Evolutionary conservation across 2,888 invertebrate genomes (phyloP).

Genomic region (Volucella bombylans): DNA sequence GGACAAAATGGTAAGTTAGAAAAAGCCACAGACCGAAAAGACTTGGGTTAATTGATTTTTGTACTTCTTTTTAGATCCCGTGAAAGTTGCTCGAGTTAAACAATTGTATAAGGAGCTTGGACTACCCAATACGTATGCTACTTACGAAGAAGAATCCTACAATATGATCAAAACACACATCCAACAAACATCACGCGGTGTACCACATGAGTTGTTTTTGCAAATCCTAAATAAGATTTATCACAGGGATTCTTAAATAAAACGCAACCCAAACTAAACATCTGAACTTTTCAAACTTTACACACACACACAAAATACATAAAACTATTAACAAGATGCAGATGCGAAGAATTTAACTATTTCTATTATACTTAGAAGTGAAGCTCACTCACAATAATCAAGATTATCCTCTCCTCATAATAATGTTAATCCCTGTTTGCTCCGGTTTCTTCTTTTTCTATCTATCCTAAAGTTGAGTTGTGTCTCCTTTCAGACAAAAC

Average conservation of each 20-base stretch:
- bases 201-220: slow-evolving; percentile 91
- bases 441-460: no score
- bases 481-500: slow-evolving; percentile 21
- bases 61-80: slow-evolving; percentile 83
- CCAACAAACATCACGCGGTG: slow-evolving; percentile 90
- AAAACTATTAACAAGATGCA: slow-evolving; percentile 4
- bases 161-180: slow-evolving; percentile 92
- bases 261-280: slow-evolving; percentile 46
- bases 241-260: slow-evolving; percentile 85
- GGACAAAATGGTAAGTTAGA: slow-evolving; percentile 83
- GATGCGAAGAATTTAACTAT: slow-evolving; percentile 35
- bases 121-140: slow-evolving; percentile 89
- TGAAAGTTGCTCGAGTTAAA: slow-evolving; percentile 87
- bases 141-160: slow-evolving; percentile 92
- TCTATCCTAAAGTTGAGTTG: slow-evolving; percentile 24
- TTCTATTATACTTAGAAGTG: slow-evolving; percentile 29
- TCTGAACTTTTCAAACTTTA: slow-evolving; percentile 26
- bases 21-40: background rate
- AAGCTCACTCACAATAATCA: slow-evolving; percentile 12
- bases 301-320: background rate
- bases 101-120: slow-evolving; percentile 90
- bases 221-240: slow-evolving; percentile 92
- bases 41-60: background rate
- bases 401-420: slow-evolving; percentile 19
- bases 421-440: slow-evolving; percentile 39